Evolutionary conservation across 2,888 invertebrate genomes (phyloP).

Genomic region (Nomada ferruginata): DNA sequence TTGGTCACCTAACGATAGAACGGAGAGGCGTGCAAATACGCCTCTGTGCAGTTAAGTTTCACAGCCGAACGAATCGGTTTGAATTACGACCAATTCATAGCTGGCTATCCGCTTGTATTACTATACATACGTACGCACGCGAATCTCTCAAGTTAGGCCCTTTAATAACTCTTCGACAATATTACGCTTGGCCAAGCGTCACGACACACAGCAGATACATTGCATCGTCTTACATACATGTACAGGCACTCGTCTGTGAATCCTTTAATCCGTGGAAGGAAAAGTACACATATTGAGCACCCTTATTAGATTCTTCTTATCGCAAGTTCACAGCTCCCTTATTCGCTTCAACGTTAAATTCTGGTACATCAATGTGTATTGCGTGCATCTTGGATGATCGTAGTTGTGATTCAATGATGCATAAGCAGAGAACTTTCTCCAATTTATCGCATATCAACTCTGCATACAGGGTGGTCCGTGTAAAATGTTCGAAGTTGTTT

Average conservation of each 20-base stretch:
- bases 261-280: slow-evolving; percentile 57
- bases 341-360: slow-evolving; percentile 1
- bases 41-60: slow-evolving; percentile 46
- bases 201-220: slow-evolving; percentile 61
- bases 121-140: neutral
- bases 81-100: slow-evolving; percentile 51
- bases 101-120: slow-evolving; percentile 2
- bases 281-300: slow-evolving; percentile 30
- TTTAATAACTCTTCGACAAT: slow-evolving; percentile 65
- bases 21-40: neutral
- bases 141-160: slow-evolving; percentile 52
- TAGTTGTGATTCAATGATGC: no score
- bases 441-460: no score
- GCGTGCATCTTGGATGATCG: no score
- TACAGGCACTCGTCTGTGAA: slow-evolving; percentile 52
- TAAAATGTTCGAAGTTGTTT: no score
- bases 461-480: no score
- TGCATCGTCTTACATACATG: slow-evolving; percentile 45
- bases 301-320: slow-evolving; percentile 51
- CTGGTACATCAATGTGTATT: neutral
- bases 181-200: slow-evolving; percentile 57
- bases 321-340: slow-evolving; percentile 49
- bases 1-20: slow-evolving; percentile 4
- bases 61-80: slow-evolving; percentile 38
- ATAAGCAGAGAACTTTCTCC: neutral